Conservation (phyloP, 2,888 invertebrate genomes). For the Archips xylosteana region DNA sequence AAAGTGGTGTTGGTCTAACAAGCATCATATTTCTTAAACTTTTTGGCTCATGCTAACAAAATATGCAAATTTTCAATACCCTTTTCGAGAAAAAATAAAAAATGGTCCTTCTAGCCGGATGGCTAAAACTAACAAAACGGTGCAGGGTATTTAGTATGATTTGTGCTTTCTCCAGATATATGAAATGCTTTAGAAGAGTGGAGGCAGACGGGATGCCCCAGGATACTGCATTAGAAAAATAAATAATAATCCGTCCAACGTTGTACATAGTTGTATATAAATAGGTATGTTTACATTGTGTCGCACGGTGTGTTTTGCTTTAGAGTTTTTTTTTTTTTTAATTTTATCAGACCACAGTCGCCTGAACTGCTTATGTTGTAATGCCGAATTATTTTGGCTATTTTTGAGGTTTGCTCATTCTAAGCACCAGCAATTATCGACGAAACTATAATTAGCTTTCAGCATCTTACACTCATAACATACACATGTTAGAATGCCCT, state of each 20-base stretch:
- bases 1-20: not conserved
- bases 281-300: conserved; percentile 83
- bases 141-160: conserved; percentile 55
- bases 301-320: conserved; percentile 52
- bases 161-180: conserved; percentile 70
- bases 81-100: not conserved
- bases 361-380: not conserved
- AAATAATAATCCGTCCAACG: conserved; percentile 62
- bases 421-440: not conserved
- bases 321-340: conserved; percentile 2
- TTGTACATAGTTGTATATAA: conserved; percentile 73
- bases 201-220: conserved; percentile 75
- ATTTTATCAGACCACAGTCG: not conserved
- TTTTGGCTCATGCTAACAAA: not conserved
- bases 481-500: not conserved
- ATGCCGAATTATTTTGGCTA: no score
- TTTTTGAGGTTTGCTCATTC: not conserved
- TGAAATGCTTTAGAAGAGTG: conserved; percentile 67
- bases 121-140: conserved; percentile 46
- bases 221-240: conserved; percentile 68
- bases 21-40: not conserved
- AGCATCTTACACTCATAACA: not conserved
- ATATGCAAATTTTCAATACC: not conserved
- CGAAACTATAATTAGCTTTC: not conserved
- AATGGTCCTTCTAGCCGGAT: conserved; percentile 23